Conservation (phyloP, 30 jellyfish, hydroid and myxozoan genomes). For the Morbakka virulenta region DNA sequence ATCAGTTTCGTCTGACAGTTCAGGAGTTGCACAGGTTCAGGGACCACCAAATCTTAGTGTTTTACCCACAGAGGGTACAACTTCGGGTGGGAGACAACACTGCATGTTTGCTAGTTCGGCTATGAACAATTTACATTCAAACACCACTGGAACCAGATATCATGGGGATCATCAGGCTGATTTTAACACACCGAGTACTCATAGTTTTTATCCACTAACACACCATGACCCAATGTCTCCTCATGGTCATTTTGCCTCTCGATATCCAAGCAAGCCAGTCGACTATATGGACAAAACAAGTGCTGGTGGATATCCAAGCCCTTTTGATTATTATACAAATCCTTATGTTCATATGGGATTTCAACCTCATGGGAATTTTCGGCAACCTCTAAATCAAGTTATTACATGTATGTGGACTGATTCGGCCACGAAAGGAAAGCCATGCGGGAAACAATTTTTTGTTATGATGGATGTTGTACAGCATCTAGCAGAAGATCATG, state of each 20-base stretch:
- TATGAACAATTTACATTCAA: slow-evolving; percentile 47
- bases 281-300: slow-evolving; percentile 70
- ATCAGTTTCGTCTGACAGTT: slow-evolving; percentile 62
- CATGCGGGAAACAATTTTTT: slow-evolving; percentile 98
- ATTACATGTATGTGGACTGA: slow-evolving; percentile 98
- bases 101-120: slow-evolving; percentile 94
- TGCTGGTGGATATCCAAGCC: slow-evolving; percentile 73
- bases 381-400: slow-evolving; percentile 98
- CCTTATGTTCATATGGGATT: slow-evolving; percentile 91
- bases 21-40: slow-evolving; percentile 62
- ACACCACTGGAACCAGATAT: slow-evolving; percentile 48
- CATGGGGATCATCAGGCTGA: slow-evolving; percentile 77
- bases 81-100: slow-evolving; percentile 87
- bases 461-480: slow-evolving; percentile 99
- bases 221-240: slow-evolving; percentile 88
- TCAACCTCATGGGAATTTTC: slow-evolving; percentile 95
- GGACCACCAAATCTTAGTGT: slow-evolving; percentile 62
- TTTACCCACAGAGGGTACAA: slow-evolving; percentile 67
- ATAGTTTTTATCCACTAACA: slow-evolving; percentile 63
- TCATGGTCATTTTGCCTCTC: slow-evolving; percentile 50
- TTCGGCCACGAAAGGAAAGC: slow-evolving; percentile 95
- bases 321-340: slow-evolving; percentile 81
- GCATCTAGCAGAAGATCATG: slow-evolving; percentile 99
- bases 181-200: slow-evolving; percentile 52
- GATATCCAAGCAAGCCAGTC: slow-evolving; percentile 51